Conservation (phyloP, 2,797 vertebrate genomes). For the Epinephelus coioides region DNA sequence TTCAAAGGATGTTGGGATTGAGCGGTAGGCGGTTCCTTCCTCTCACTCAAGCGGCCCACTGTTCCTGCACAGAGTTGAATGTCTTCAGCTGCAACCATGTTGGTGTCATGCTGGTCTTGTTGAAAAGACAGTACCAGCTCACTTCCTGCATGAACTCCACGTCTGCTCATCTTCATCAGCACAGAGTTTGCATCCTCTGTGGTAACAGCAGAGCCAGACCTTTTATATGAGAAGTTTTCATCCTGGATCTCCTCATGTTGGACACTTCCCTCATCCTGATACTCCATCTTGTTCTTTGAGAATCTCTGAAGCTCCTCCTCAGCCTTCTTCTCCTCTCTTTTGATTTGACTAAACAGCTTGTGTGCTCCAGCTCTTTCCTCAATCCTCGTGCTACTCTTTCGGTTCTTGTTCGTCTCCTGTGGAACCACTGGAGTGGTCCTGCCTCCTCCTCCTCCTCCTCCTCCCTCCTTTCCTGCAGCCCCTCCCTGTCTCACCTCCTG, state of each 20-base stretch:
- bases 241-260: slow-evolving; percentile 36
- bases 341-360: slow-evolving; percentile 53
- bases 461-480: slow-evolving; percentile 70
- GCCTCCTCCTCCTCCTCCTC: slow-evolving; percentile 61
- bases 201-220: slow-evolving; percentile 2
- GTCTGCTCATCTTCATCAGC: slow-evolving; percentile 35
- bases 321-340: slow-evolving; percentile 46
- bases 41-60: slow-evolving; percentile 63
- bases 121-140: slow-evolving; percentile 41
- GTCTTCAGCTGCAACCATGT: slow-evolving; percentile 49
- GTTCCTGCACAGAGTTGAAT: slow-evolving; percentile 58
- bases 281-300: slow-evolving; percentile 70
- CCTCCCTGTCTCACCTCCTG: slow-evolving; percentile 80
- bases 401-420: slow-evolving; percentile 73
- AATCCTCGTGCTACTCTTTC: slow-evolving; percentile 56
- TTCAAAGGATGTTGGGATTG: slow-evolving; percentile 77
- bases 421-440: slow-evolving; percentile 68
- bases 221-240: slow-evolving; percentile 35
- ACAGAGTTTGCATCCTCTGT: slow-evolving; percentile 40
- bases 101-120: slow-evolving; percentile 48
- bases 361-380: slow-evolving; percentile 60
- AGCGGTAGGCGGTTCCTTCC: slow-evolving; percentile 70
- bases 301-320: slow-evolving; percentile 38
- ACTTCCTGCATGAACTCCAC: slow-evolving; percentile 49
- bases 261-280: slow-evolving; percentile 30